Base-by-base conservation (phyloP, 1,140 invertebrate species). In the Bicyclus anynana region DNA sequence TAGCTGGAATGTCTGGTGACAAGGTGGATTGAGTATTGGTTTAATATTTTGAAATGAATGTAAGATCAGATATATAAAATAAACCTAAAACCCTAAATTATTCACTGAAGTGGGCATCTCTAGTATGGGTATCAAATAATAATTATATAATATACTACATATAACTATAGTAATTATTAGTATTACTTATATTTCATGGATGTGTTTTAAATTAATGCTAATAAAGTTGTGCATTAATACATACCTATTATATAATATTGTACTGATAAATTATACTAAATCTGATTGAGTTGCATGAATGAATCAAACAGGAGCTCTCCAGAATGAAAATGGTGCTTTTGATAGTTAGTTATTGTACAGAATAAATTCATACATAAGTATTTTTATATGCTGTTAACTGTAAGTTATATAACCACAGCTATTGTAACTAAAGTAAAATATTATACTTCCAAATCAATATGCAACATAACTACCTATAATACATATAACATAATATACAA, bases 261-360 rank as follows among this genome's bases (percentile, higher is more conserved):
- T 44, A 12, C 17, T 44, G 2, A 21, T 21, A 44, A 21, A 18
- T 44, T 10, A 44, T 44, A 20, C n/a, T 20, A 44, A 26, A 47
- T 47, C 50, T 55, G 53, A 54, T 14, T 54, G 53, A 55, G 44
- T 38, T 46, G 42, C 57, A 56, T 33, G 42, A 29, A 3, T 62
- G 35, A 55, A 37, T 44, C 59, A 67, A 72, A 62, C 54, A 60
- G 62, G 63, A 70, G 68, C 66, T 73, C 69, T 67, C 64, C 74
- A 76, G 71, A 78, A 79, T 77, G 69, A 81, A 72, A 72, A 84
- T 84, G 84, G 84, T 87, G 84, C 84, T 87, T 86, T 74, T 67
- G 69, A 84, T 85, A 87, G 83, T 80, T 86, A 87, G 83, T 76
- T 74, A 71, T 74, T 87, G 83, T 86, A 86, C 83, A 87, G 81